Percentiles rank a stretch among this genome's conserved stretches.
Evolutionary conservation across 2,113 vertebrate species (phyloP).

Genomic region (Strix uralensis): DNA sequence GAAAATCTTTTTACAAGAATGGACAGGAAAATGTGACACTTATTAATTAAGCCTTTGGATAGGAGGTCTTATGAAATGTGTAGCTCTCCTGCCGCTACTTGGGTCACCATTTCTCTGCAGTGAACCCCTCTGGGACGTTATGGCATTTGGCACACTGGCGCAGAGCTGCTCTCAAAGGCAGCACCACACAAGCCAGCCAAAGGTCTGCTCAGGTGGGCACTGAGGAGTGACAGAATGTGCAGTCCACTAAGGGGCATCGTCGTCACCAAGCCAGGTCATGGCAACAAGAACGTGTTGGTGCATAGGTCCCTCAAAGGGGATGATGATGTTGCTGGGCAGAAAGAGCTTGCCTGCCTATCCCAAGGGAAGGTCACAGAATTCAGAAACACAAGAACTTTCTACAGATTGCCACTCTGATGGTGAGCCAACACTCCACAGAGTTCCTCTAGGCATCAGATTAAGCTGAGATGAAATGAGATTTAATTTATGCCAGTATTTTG

Average conservation of each 20-base stretch:
- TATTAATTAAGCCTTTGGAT: background rate
- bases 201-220: background rate
- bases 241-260: background rate
- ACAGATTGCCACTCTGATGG: background rate
- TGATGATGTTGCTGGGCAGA: background rate
- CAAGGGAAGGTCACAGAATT: background rate
- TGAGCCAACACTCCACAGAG: background rate
- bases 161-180: background rate
- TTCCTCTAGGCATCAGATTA: background rate
- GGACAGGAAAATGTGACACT: background rate
- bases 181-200: accelerated
- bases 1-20: background rate
- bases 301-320: background rate
- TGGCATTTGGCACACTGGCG: background rate
- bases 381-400: background rate
- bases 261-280: background rate
- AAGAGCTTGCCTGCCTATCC: background rate
- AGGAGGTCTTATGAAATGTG: background rate
- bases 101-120: background rate
- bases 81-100: background rate
- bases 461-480: background rate
- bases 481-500: background rate
- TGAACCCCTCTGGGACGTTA: background rate
- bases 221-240: background rate
- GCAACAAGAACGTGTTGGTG: background rate